These are phyloP conservation scores for Dromococcyx pavoninus DNA, from an alignment of 2,797 vertebrate species.

Conservation along the genomic window DNA sequence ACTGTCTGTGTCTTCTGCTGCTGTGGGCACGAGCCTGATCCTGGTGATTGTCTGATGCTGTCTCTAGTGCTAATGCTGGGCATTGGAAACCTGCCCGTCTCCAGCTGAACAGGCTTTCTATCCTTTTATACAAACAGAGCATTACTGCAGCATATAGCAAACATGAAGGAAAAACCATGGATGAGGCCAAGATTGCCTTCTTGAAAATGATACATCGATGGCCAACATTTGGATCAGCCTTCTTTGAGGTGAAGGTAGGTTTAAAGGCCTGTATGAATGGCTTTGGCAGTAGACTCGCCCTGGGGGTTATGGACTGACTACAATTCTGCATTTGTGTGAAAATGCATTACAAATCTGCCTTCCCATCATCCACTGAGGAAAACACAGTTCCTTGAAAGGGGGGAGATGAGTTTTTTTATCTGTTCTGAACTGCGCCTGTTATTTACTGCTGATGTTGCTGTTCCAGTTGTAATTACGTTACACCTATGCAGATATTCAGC, in stretches of 20 bases:
- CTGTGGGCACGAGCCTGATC: not conserved
- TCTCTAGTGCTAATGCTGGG: not conserved
- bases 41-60: not conserved
- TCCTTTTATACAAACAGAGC: slow-evolving; percentile 71
- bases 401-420: not conserved
- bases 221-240: slow-evolving; percentile 95
- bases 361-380: not conserved
- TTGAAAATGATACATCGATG: slow-evolving; percentile 86
- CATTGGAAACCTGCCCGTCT: not conserved
- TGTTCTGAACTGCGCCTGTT: not conserved
- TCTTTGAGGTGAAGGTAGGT: slow-evolving; percentile 96
- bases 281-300: not conserved
- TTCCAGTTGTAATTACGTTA: not conserved
- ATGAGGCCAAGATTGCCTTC: slow-evolving; percentile 89
- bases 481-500: not conserved
- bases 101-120: not conserved
- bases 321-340: not conserved
- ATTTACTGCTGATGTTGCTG: not conserved
- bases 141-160: slow-evolving; percentile 82
- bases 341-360: not conserved
- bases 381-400: not conserved
- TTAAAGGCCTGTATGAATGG: not conserved
- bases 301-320: not conserved
- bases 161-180: slow-evolving; percentile 79
- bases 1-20: not conserved